Conservation (phyloP, 1,140 invertebrate genomes). For the Diprion similis region DNA sequence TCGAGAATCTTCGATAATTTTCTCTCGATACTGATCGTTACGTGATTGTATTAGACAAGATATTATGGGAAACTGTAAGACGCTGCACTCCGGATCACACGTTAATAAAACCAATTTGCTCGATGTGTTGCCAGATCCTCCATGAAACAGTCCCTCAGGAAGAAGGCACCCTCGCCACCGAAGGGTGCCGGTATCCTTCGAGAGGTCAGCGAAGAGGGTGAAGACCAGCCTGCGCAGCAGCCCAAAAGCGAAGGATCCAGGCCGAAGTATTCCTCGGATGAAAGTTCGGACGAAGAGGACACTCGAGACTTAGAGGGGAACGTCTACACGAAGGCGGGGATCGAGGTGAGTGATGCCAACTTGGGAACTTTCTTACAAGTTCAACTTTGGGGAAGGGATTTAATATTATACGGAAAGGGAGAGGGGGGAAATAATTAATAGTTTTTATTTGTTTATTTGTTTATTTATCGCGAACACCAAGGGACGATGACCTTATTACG, state of each 20-base stretch:
- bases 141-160: slow-evolving; percentile 55
- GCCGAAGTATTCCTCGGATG: slow-evolving; percentile 61
- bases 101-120: no score
- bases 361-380: background rate
- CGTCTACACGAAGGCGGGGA: slow-evolving; percentile 76
- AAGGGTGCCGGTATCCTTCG: slow-evolving; percentile 34
- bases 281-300: slow-evolving; percentile 73
- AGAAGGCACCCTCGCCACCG: slow-evolving; percentile 50
- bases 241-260: slow-evolving; percentile 29
- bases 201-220: slow-evolving; percentile 49
- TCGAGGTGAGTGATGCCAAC: slow-evolving; percentile 68
- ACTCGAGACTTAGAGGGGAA: slow-evolving; percentile 78
- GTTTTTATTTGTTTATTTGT: no score
- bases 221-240: slow-evolving; percentile 31
- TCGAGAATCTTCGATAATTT: no score
- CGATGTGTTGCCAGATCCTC: slow-evolving; percentile 44
- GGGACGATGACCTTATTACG: no score
- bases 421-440: no score
- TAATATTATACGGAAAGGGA: no score
- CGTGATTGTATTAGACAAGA: no score
- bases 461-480: no score
- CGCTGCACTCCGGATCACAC: no score
- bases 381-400: no score
- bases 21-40: no score
- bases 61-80: no score